These are phyloP conservation scores for Reticulitermes speratus DNA, from an alignment of 1,140 invertebrate species.

Conservation along the genomic window DNA sequence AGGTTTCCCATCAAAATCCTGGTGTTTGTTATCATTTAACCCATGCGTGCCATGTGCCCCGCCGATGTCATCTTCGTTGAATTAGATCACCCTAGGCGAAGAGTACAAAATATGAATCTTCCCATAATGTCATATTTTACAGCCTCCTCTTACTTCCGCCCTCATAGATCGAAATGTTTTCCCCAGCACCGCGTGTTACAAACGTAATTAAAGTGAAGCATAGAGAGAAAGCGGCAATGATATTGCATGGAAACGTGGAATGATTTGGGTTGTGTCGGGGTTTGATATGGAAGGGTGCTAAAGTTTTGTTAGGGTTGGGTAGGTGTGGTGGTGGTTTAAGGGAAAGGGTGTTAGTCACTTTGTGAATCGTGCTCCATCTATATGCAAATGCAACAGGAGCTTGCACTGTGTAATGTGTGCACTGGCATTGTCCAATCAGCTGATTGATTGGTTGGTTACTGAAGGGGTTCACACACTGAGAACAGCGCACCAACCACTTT, in stretches of 20 bases:
- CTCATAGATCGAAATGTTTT: too few relatives aligned
- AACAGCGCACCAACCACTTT: not conserved
- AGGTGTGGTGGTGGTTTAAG: not conserved
- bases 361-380: not conserved
- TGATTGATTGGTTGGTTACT: not conserved
- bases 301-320: not conserved
- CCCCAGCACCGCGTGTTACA: too few relatives aligned
- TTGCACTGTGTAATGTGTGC: not conserved
- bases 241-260: not conserved
- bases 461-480: not conserved
- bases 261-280: not conserved
- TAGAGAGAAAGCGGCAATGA: not conserved
- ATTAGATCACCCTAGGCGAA: too few relatives aligned
- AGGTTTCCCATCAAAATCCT: too few relatives aligned
- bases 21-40: too few relatives aligned
- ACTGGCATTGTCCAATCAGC: not conserved
- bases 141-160: too few relatives aligned
- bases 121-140: too few relatives aligned
- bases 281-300: not conserved
- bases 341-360: not conserved
- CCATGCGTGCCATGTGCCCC: too few relatives aligned
- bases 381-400: not conserved
- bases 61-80: too few relatives aligned
- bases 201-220: not conserved
- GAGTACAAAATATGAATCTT: too few relatives aligned